Conservation (phyloP, 2,797 vertebrate species). For the Amniataba percoides region DNA sequence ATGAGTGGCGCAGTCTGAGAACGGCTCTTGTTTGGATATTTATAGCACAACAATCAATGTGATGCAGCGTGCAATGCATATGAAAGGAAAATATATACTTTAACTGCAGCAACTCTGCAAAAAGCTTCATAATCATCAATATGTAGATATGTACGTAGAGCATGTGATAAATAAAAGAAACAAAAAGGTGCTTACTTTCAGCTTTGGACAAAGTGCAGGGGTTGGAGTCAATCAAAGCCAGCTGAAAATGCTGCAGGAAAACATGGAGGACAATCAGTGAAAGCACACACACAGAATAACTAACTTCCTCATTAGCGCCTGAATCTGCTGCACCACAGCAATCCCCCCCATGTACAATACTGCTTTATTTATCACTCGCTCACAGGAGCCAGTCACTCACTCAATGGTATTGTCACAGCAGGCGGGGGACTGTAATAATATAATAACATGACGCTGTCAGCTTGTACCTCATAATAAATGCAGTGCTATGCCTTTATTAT, state of each 20-base stretch:
- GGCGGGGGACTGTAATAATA: not conserved
- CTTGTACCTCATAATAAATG: not conserved
- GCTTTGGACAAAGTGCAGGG: slow-evolving; percentile 99
- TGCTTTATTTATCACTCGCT: not conserved
- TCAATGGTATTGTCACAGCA: not conserved
- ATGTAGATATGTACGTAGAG: no score
- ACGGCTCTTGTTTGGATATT: not conserved
- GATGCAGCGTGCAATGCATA: not conserved
- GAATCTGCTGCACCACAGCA: no score
- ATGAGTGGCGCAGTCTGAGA: not conserved
- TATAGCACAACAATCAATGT: not conserved
- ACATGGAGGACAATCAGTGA: slow-evolving; percentile 2
- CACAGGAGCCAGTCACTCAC: not conserved
- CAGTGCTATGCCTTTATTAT: not conserved
- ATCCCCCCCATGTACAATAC: not conserved
- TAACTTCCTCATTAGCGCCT: not conserved
- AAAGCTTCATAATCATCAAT: not conserved
- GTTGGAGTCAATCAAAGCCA: slow-evolving; percentile 99
- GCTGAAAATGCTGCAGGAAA: slow-evolving; percentile 96
- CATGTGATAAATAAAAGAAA: no score
- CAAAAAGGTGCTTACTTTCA: slow-evolving; percentile 92
- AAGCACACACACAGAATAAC: not conserved
- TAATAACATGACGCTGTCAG: not conserved
- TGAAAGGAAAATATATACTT: not conserved
- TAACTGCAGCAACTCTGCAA: not conserved